A percentile compares a stretch with the other conserved stretches of the same genome.
These are phyloP conservation scores for Platycheirus albimanus DNA, from an alignment of 2,888 invertebrate species.

Conservation along the genomic window DNA sequence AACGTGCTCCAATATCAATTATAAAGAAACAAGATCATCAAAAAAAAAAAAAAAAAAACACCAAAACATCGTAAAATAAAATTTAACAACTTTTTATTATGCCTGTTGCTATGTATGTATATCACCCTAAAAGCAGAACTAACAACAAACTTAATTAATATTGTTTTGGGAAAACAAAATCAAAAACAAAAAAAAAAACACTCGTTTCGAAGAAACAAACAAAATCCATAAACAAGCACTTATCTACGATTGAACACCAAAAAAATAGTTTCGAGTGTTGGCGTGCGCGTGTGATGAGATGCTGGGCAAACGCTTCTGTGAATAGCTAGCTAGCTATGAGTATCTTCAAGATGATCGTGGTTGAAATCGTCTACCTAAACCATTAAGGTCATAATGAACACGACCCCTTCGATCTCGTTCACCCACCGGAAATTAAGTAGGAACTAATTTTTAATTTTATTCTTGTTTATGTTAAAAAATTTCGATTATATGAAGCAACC, in stretches of 20 bases:
- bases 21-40: not conserved
- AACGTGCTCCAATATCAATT: not conserved
- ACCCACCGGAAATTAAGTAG: conserved; percentile 57
- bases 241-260: conserved; percentile 54
- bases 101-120: conserved; percentile 41
- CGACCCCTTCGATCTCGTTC: not conserved
- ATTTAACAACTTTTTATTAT: conserved; percentile 52
- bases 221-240: conserved; percentile 59
- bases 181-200: too few species aligned
- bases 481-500: conserved; percentile 18
- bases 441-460: conserved; percentile 58
- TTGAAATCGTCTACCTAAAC: conserved; percentile 19
- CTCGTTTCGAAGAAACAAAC: conserved; percentile 50
- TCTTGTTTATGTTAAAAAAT: conserved; percentile 52
- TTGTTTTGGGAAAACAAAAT: conserved; percentile 6
- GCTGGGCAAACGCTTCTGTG: conserved; percentile 47
- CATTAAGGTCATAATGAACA: conserved; percentile 15
- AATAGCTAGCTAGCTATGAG: too few species aligned
- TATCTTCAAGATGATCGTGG: conserved; percentile 12
- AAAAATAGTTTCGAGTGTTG: conserved; percentile 42
- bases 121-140: conserved; percentile 36
- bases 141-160: conserved; percentile 48
- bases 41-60: not conserved
- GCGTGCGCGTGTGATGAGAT: conserved; percentile 68
- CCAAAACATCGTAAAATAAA: conserved; percentile 52